A percentile compares a stretch with the other conserved stretches of the same genome.
Evolutionary conservation across 2,113 vertebrate species (phyloP).

Genomic region (Choloepus hoffmanni): DNA sequence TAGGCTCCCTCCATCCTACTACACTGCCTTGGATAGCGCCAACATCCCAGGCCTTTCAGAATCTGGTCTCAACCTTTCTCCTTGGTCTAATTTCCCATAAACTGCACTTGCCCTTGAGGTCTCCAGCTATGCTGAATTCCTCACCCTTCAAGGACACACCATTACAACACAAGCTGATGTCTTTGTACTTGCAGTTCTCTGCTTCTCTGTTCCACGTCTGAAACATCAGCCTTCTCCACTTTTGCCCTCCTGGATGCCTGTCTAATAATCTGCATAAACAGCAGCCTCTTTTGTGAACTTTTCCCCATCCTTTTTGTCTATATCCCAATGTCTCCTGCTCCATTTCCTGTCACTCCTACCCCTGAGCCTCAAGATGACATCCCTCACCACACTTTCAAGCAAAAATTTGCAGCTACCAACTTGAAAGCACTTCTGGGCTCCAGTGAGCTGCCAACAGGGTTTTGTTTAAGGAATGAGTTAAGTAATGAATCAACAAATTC

Average conservation of each 20-base stretch:
- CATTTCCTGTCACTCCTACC: neutral
- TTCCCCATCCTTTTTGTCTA: neutral
- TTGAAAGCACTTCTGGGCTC: neutral
- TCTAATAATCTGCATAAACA: conserved; percentile 38
- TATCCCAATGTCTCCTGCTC: neutral
- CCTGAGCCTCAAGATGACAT: neutral
- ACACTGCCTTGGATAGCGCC: neutral
- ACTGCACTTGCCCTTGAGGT: neutral
- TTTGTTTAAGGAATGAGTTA: neutral
- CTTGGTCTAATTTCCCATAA: neutral
- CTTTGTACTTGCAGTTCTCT: neutral
- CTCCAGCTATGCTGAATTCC: neutral
- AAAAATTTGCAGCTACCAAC: neutral
- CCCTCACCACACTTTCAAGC: neutral
- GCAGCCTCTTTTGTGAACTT: neutral
- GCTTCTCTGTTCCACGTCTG: neutral
- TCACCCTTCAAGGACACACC: neutral
- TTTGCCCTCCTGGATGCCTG: neutral
- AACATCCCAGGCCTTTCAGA: neutral
- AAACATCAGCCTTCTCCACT: neutral
- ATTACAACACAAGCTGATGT: neutral
- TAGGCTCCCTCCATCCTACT: neutral
- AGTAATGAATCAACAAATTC: neutral
- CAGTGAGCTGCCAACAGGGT: neutral
- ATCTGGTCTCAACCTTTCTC: neutral